These are phyloP conservation scores for Poeciliopsis presidionis DNA, from an alignment of 2,797 vertebrate species.

Conservation along the genomic window DNA sequence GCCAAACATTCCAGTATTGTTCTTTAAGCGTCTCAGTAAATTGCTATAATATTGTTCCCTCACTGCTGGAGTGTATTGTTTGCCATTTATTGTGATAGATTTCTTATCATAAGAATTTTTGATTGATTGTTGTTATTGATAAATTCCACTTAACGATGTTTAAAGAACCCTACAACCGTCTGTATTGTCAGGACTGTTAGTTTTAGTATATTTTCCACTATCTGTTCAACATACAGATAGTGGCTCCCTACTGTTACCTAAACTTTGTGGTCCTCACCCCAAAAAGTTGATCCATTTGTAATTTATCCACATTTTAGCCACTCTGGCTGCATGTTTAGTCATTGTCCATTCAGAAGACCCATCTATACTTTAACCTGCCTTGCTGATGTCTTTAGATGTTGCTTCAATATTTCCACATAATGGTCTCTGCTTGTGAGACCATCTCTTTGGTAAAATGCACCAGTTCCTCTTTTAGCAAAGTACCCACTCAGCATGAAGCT, in stretches of 20 bases:
- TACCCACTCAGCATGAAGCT: neutral
- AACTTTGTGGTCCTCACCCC: neutral
- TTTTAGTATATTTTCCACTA: too few relatives aligned
- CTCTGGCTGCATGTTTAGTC: neutral
- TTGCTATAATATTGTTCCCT: neutral
- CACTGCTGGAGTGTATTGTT: too few relatives aligned
- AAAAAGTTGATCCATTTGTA: neutral
- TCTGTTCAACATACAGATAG: too few relatives aligned
- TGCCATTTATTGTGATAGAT: too few relatives aligned
- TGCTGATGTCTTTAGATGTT: neutral
- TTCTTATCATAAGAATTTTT: neutral
- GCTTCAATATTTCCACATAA: neutral
- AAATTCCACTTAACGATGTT: too few relatives aligned
- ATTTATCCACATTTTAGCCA: neutral
- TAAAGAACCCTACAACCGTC: too few relatives aligned
- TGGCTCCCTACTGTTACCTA: neutral
- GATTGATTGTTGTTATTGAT: too few relatives aligned
- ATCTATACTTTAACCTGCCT: neutral
- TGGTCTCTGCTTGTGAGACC: neutral
- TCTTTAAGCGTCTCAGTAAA: neutral
- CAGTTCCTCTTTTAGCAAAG: neutral
- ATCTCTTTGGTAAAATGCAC: neutral
- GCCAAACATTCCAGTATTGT: neutral
- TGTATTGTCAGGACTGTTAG: too few relatives aligned
- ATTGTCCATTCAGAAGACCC: neutral